Conservation (phyloP, 2,113 vertebrate genomes). For the Oncorhynchus tshawytscha region DNA sequence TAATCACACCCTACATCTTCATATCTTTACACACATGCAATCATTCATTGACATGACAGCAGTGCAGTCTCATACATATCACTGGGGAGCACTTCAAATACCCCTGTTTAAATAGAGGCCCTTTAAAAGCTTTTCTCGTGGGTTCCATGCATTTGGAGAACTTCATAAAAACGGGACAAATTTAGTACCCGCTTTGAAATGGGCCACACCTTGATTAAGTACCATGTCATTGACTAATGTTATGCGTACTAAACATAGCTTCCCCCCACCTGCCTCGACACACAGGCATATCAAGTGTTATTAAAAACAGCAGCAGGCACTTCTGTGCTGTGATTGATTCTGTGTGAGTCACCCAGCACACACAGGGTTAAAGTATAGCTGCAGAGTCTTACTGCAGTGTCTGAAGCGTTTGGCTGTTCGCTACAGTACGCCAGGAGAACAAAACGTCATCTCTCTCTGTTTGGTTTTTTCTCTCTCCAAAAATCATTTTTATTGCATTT, state of each 20-base stretch:
- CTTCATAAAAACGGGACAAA: neutral
- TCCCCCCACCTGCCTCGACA: neutral
- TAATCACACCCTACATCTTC: conserved; percentile 16
- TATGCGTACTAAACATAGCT: conserved; percentile 2
- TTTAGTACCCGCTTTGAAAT: conserved; percentile 23
- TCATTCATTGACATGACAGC: conserved; percentile 10
- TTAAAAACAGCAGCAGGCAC: conserved; percentile 35
- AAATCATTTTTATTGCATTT: conserved; percentile 90
- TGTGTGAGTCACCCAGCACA: conserved; percentile 61
- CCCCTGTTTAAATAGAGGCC: neutral
- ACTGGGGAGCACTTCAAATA: neutral
- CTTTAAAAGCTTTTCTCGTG: neutral
- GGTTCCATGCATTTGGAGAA: conserved; percentile 15
- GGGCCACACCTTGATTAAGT: conserved; percentile 35
- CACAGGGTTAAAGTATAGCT: conserved; percentile 79
- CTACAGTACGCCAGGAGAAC: conserved; percentile 59
- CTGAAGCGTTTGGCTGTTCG: conserved; percentile 73
- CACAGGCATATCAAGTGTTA: conserved; percentile 5
- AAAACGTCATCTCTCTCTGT: conserved; percentile 49
- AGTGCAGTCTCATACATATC: neutral
- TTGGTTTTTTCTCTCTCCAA: conserved; percentile 60
- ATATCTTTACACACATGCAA: neutral
- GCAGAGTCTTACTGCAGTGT: conserved; percentile 85
- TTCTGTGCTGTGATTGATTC: conserved; percentile 51
- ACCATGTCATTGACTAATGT: conserved; percentile 5